Percentiles rank a stretch among this genome's conserved stretches.
These are phyloP conservation scores for Capreolus pygargus DNA, from an alignment of 2,113 vertebrate genomes.

Conservation along the genomic window DNA sequence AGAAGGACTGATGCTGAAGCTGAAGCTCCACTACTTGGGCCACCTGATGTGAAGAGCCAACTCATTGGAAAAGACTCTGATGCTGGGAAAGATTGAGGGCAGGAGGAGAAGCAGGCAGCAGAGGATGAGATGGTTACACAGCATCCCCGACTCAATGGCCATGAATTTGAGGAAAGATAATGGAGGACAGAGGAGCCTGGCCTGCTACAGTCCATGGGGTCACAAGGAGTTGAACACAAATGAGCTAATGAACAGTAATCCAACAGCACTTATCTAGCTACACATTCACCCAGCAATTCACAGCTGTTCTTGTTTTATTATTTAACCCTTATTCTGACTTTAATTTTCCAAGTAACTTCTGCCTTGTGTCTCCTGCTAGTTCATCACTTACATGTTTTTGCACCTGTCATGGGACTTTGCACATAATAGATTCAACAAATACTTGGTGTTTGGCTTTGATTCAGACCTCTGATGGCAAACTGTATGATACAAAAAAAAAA, in stretches of 20 bases:
- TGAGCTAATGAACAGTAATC: not conserved
- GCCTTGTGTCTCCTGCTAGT: not conserved
- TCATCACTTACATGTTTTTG: not conserved
- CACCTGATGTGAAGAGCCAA: not conserved
- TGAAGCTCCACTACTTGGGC: not conserved
- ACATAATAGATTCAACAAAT: slow-evolving; percentile 19
- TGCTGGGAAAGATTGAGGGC: not conserved
- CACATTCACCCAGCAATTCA: not conserved
- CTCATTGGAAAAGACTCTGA: not conserved
- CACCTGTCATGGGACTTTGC: not conserved
- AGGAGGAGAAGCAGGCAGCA: not conserved
- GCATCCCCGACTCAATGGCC: not conserved
- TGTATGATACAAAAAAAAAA: not conserved
- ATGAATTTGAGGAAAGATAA: not conserved
- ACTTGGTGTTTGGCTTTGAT: slow-evolving; percentile 3
- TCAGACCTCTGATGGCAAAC: slow-evolving; percentile 35
- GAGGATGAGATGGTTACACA: not conserved
- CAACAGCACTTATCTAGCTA: not conserved
- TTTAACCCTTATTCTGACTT: not conserved
- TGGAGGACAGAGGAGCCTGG: not conserved
- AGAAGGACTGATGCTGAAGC: not conserved
- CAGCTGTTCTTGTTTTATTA: not conserved
- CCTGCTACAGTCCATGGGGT: not conserved
- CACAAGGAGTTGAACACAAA: not conserved
- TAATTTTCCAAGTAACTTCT: not conserved